phyloP scores from a whole-genome alignment of 2,888 invertebrate genomes.

The Danaus chrysippus region DNA sequence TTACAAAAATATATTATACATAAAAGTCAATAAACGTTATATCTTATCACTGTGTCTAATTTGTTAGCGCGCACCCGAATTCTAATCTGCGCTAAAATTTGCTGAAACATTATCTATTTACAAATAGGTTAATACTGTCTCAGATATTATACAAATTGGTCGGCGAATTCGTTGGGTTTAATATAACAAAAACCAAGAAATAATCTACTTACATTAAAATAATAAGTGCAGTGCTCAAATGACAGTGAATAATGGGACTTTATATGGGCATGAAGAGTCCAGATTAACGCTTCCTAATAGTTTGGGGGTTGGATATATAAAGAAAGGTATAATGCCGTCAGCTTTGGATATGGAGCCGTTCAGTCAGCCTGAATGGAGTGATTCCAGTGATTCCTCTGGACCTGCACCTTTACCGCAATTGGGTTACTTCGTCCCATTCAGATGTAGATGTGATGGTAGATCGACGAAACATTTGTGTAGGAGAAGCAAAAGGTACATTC shows the following conservation, averaged over 20 bases:
- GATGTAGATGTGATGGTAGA: slow-evolving; percentile 66
- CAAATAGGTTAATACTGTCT: slow-evolving; percentile 43
- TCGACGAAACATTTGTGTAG: slow-evolving; percentile 65
- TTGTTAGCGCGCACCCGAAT: slow-evolving; percentile 53
- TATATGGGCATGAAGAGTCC: background rate
- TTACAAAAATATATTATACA: too few species aligned
- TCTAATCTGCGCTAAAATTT: slow-evolving; percentile 36
- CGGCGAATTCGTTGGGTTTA: background rate
- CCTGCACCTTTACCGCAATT: slow-evolving; percentile 73
- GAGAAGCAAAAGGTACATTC: slow-evolving; percentile 70
- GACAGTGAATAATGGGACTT: slow-evolving; percentile 2
- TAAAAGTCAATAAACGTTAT: background rate
- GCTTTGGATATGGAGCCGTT: slow-evolving; percentile 60
- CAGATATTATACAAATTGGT: slow-evolving; percentile 25
- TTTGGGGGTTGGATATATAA: slow-evolving; percentile 8
- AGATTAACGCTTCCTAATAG: slow-evolving; percentile 6
- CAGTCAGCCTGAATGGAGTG: slow-evolving; percentile 74
- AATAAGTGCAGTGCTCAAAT: background rate
- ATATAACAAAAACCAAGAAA: background rate
- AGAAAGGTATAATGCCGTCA: slow-evolving; percentile 53
- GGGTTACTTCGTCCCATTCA: slow-evolving; percentile 80
- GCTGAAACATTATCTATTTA: slow-evolving; percentile 42
- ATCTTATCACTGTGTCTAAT: slow-evolving; percentile 48
- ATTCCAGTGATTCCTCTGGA: slow-evolving; percentile 65
- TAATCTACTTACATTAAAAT: background rate